Conservation (phyloP, 2,888 invertebrate species). For the Platerodrilus igneus region DNA sequence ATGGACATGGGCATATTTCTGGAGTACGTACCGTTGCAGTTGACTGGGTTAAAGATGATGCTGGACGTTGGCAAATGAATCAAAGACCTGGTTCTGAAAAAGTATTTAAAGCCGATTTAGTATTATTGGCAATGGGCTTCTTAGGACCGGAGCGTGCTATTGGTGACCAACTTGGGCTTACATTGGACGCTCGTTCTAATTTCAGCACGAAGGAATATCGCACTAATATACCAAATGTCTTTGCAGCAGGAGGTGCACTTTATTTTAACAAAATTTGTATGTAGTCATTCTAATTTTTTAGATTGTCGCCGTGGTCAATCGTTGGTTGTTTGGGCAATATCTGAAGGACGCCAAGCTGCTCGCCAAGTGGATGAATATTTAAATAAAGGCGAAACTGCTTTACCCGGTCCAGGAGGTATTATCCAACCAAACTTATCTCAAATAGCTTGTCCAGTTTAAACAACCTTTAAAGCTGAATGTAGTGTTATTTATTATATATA, state of each 20-base stretch:
- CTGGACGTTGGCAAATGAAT: slow-evolving; percentile 91
- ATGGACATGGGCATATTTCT: slow-evolving; percentile 82
- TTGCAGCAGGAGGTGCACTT: slow-evolving; percentile 87
- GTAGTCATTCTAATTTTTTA: slow-evolving; percentile 43
- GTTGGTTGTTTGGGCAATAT: slow-evolving; percentile 96
- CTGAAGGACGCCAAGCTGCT: slow-evolving; percentile 97
- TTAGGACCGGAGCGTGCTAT: slow-evolving; percentile 90
- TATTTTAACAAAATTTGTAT: too few species aligned
- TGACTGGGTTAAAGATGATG: slow-evolving; percentile 88
- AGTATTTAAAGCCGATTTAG: slow-evolving; percentile 81
- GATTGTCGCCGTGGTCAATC: slow-evolving; percentile 99
- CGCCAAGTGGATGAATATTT: slow-evolving; percentile 86
- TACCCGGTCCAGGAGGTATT: slow-evolving; percentile 93
- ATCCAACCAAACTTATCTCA: slow-evolving; percentile 48
- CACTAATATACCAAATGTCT: slow-evolving; percentile 86
- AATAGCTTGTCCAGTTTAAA: slow-evolving; percentile 40
- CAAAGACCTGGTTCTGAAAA: slow-evolving; percentile 77
- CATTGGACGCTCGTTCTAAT: slow-evolving; percentile 89
- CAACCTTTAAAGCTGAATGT: too few species aligned
- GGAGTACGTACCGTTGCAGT: slow-evolving; percentile 89
- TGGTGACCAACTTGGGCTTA: slow-evolving; percentile 71
- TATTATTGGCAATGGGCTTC: slow-evolving; percentile 98
- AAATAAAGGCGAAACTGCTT: slow-evolving; percentile 66
- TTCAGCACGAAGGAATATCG: slow-evolving; percentile 83
- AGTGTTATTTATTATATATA: too few species aligned